Percentiles rank a stretch among this genome's conserved stretches.
These are phyloP conservation scores for Scytalopus superciliaris DNA, from an alignment of 2,113 vertebrate genomes.

Conservation along the genomic window DNA sequence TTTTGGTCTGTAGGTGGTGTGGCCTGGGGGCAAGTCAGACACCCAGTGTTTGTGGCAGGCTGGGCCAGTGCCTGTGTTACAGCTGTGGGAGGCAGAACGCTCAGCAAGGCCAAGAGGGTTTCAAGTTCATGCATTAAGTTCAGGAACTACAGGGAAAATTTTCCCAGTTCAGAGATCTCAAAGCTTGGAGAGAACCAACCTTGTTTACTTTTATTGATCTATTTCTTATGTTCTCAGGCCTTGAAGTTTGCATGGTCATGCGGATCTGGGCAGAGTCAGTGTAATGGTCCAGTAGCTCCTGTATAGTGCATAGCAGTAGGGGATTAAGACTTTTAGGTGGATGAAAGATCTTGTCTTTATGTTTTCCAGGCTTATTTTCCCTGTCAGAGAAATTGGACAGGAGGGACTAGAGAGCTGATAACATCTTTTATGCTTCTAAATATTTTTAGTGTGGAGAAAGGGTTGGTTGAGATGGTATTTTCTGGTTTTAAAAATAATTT, in stretches of 20 bases:
- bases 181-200: not conserved
- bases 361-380: not conserved
- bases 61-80: not conserved
- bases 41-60: not conserved
- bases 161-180: not conserved
- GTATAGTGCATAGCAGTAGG: not conserved
- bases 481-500: not conserved
- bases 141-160: not conserved
- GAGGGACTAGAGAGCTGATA: not conserved
- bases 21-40: not conserved
- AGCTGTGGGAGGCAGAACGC: not conserved
- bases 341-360: not conserved
- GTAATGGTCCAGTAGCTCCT: not conserved
- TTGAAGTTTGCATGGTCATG: not conserved
- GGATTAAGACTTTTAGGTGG: not conserved
- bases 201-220: not conserved
- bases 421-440: not conserved
- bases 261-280: not conserved
- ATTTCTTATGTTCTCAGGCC: not conserved
- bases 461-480: not conserved
- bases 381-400: not conserved
- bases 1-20: rapidly evolving
- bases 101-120: not conserved
- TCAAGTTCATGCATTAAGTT: rapidly evolving
- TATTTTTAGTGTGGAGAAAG: not conserved